Evolutionary conservation across 2,888 invertebrate genomes (phyloP), one percentile per base, ranked within the genome.

Genomic region (Leistus spinibarbis): DNA sequence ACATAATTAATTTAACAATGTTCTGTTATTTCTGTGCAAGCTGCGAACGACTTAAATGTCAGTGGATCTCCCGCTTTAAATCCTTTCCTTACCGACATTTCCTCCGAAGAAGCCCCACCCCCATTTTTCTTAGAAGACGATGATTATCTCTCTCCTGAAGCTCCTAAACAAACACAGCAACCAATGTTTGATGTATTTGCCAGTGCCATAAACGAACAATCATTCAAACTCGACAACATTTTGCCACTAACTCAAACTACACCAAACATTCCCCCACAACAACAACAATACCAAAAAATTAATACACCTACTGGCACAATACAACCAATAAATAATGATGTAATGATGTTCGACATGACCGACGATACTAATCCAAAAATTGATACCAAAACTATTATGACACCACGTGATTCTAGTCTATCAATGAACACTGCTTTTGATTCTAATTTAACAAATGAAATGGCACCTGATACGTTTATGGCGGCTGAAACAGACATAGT

Each of bases 71-170:
- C 79, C 17, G 77, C 77, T 70, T 83, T 83, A 78, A 85, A 85
- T 80, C 85, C 85, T n/a, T 85, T 85, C 81, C 82, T 85, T 57
- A 82, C 82, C 54, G 84, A 85, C 68, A 84, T 85, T 79, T 78
- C 81, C n/a, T 81, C 81, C 27, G 7, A 60, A n/a, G 27, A 71
- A 20, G 56, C 27, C 76, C 83, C 84, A 23, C 82, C 84, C 27
- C 79, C 84, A 62, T 79, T 83, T 20, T 77, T 81, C 75, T 78
- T 85, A 76, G 82, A 82, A 76, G 79, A 80, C 13, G 82, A 82
- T n/a, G n/a, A n/a, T n/a, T n/a, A n/a, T 62, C 82, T 83, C 9
- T 80, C 81, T 17, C 60, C 60, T 77, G 78, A 3, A 77, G 78
- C 84, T 22, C 79, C 84, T 84, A 76, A 16, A 13, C 40, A 40